Percentiles rank a stretch among this genome's conserved stretches.
These are phyloP conservation scores for Callaeas wilsoni DNA, from an alignment of 2,113 vertebrate species.

Conservation along the genomic window DNA sequence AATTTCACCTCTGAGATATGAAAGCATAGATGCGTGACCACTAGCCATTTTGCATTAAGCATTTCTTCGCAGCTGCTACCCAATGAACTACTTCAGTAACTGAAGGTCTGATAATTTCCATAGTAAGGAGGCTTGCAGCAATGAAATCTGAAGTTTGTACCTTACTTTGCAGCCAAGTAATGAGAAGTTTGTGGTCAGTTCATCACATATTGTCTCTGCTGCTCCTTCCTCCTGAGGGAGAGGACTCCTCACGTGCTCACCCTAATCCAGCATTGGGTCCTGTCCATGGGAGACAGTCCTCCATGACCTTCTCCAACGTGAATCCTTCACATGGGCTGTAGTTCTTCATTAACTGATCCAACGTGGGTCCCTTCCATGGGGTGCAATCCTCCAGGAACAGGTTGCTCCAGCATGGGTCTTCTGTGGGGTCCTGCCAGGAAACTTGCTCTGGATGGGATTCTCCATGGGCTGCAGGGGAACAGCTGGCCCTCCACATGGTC, in stretches of 20 bases:
- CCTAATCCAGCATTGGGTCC: not conserved
- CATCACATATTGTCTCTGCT: not conserved
- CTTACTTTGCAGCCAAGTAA: not conserved
- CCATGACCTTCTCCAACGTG: not conserved
- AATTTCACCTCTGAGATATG: not conserved
- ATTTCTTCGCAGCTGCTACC: not conserved
- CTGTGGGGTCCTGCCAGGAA: not conserved
- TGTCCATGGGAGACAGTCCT: not conserved
- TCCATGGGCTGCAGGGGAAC: not conserved
- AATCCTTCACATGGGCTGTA: not conserved
- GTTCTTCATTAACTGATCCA: not conserved
- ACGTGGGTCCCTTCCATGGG: rapidly evolving
- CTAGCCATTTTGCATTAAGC: not conserved
- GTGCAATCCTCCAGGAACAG: not conserved
- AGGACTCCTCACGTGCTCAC: rapidly evolving
- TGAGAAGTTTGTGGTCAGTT: not conserved
- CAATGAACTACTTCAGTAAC: not conserved
- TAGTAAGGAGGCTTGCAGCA: not conserved
- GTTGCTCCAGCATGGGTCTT: not conserved
- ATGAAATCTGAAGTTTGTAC: not conserved
- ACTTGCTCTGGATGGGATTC: not conserved
- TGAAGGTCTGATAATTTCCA: not conserved
- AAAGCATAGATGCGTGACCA: not conserved
- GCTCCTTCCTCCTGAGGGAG: not conserved
- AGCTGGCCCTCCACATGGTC: not conserved